Base-by-base conservation (phyloP, 92 coral and sea anemone species). In the Phenganax stokvisi region DNA sequence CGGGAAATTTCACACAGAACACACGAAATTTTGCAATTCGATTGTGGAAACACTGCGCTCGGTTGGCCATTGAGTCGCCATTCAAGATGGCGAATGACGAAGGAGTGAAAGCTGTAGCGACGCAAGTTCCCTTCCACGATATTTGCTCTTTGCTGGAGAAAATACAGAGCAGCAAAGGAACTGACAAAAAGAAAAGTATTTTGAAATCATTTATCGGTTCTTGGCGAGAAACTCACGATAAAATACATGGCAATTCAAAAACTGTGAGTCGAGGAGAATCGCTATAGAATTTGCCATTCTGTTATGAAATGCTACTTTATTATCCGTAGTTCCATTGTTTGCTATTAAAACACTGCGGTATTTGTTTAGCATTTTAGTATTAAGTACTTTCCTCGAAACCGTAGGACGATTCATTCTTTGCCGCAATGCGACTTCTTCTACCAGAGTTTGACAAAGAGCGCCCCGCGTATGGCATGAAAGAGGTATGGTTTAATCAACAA, bases 391-490 rank as follows among this genome's bases (percentile, higher is more conserved):
- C 13, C 20, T 31, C 30, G 57, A 15, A 2, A 31, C 6, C 54
- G 55, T 71, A 94, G 98, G 80, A 92, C 59, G 98, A 94, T 62
- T 94, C 96, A 13, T 86, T 94, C 79, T 90, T 85, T 66, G 89
- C 98, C 58, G 94, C 89, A 11, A 87, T 94, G 90, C 84, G 98
- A 53, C 89, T 94, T 64, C 85, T 94, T 44, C 72, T 94, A 29
- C 98, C 98, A 30, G 97, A 94, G 6, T 80, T 94, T 83, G 98
- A 94, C 82, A 94, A 90, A 70, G 97, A 94, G 71, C 88, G 98
- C 66, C 90, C 94, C 10, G 97, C 97, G 12, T 94, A 94, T 90
- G 98, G 98, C 57, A 92, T 94, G 88, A 94, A 94, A 79, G 98
- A 94, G 97, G 97, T 93, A 72, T 7, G 74, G 5, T 0, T 10